These are phyloP conservation scores for Acestrorhynchus altus DNA, from an alignment of 2,797 vertebrate genomes.

Conservation along the genomic window DNA sequence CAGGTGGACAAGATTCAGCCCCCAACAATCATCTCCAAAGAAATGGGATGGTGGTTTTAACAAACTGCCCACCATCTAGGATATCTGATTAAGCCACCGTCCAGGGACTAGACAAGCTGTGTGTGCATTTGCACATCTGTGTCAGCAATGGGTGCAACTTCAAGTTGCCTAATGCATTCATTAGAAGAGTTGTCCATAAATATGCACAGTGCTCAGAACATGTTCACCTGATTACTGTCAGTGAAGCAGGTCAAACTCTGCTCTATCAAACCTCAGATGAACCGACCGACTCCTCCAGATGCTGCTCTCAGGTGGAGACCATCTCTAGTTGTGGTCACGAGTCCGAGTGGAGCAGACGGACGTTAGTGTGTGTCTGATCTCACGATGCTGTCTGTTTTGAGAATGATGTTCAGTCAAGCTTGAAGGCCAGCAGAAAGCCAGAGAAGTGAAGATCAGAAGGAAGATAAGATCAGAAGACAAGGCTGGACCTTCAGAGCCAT, in stretches of 20 bases:
- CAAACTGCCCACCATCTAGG: no score
- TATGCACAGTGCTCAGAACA: no score
- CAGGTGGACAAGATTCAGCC: no score
- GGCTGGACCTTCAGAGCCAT: not conserved
- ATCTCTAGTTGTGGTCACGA: not conserved
- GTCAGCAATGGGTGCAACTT: no score
- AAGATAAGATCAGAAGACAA: not conserved
- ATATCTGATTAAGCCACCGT: no score
- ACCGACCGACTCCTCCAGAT: not conserved
- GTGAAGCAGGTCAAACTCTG: slow-evolving; percentile 34
- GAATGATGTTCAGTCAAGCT: not conserved
- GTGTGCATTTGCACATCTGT: no score
- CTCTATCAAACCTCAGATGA: slow-evolving; percentile 31
- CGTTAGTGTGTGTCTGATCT: slow-evolving; percentile 12
- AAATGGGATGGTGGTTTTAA: no score
- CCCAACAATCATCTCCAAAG: no score
- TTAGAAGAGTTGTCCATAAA: no score
- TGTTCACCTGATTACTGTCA: no score
- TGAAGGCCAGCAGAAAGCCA: slow-evolving; percentile 11
- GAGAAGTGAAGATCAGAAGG: not conserved
- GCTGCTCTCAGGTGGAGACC: not conserved
- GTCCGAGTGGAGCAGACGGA: not conserved
- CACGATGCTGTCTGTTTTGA: not conserved
- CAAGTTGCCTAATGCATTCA: no score
- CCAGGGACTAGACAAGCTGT: no score